Evolutionary conservation across 1,140 invertebrate species (phyloP).

Genomic region (Drosophila persimilis): DNA sequence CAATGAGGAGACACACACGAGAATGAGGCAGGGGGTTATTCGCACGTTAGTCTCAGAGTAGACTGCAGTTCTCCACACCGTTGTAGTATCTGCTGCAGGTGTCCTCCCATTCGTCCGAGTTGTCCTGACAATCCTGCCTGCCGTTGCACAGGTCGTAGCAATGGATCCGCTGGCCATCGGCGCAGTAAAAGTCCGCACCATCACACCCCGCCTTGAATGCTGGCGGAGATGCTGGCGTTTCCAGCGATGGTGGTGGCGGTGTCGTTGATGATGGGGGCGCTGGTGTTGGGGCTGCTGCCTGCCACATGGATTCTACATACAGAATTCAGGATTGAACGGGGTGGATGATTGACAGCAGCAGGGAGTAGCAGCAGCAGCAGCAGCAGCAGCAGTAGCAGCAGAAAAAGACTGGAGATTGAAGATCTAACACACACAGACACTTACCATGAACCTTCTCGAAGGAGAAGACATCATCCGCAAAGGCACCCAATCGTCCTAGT

Average conservation of each 20-base stretch:
- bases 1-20: too few species aligned
- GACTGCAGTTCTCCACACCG: background rate
- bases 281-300: background rate
- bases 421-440: conserved; percentile 9
- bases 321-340: too few species aligned
- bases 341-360: too few species aligned
- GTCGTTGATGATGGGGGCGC: background rate
- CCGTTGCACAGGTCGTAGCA: conserved; percentile 84
- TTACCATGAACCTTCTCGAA: conserved; percentile 60
- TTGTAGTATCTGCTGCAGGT: background rate
- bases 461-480: conserved; percentile 38
- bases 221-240: background rate
- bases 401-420: background rate
- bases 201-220: background rate
- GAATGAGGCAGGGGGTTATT: too few species aligned
- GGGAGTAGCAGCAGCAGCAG: conserved; percentile 17
- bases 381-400: background rate
- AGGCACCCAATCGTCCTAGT: conserved; percentile 48
- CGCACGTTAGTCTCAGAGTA: background rate
- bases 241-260: background rate
- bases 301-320: too few species aligned
- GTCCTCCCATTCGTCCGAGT: conserved; percentile 74
- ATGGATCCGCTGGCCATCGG: conserved; percentile 11
- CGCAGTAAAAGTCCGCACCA: conserved; percentile 25
- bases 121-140: conserved; percentile 84